phyloP scores from a whole-genome alignment of 2,113 vertebrate genomes.

The Alouatta palliata region DNA sequence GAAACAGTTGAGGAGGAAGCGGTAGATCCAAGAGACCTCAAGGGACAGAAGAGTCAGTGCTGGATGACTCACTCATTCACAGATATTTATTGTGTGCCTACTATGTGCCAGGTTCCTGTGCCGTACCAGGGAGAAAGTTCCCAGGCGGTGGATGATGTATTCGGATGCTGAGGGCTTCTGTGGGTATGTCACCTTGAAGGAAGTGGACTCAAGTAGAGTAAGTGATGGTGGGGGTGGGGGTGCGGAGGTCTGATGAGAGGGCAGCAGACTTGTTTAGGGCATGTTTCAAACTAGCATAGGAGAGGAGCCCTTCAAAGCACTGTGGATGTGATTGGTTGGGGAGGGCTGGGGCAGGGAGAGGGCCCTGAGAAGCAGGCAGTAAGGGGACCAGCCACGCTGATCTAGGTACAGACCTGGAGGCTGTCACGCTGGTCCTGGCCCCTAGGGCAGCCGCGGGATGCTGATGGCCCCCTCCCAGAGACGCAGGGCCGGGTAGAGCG shows the following conservation, averaged over 20 bases:
- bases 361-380: not conserved
- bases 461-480: conserved; percentile 85
- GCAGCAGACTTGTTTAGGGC: not conserved
- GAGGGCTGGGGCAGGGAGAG: not conserved
- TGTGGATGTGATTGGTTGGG: no score
- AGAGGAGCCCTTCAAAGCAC: not conserved
- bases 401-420: not conserved
- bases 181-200: not conserved
- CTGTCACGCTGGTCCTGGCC: not conserved
- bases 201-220: not conserved
- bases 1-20: not conserved
- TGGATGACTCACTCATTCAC: not conserved
- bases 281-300: not conserved
- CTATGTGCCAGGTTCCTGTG: not conserved
- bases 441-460: conserved; percentile 79
- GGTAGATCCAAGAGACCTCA: not conserved
- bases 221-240: not conserved
- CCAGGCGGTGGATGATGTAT: not conserved
- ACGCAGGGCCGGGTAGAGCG: conserved; percentile 82
- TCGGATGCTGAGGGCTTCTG: not conserved
- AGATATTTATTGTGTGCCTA: not conserved
- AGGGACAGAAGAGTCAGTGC: not conserved
- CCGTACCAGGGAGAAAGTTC: not conserved
- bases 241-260: not conserved
- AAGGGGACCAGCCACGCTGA: not conserved